phyloP scores from a whole-genome alignment of 2,113 vertebrate species.

The Epinephelus fuscoguttatus region DNA sequence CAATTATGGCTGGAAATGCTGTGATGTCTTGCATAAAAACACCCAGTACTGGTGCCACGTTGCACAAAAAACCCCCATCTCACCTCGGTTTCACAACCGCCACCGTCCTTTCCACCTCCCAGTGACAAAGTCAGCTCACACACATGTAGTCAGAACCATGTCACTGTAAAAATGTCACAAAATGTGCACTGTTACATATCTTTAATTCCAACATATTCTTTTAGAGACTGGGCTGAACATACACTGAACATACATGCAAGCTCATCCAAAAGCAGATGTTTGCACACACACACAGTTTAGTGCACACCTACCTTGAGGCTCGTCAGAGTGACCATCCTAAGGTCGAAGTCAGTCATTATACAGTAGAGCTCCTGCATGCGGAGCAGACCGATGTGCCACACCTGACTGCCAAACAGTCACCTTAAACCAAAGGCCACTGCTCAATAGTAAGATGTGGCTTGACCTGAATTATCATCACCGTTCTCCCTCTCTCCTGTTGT shows the following conservation, averaged over 20 bases:
- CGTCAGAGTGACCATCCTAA: constrained; percentile 10
- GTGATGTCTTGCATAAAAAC: too few species aligned
- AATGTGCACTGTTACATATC: too few species aligned
- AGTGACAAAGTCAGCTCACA: too few species aligned
- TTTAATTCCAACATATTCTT: too few species aligned
- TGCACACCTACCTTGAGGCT: neutral
- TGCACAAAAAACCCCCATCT: too few species aligned
- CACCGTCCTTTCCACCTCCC: too few species aligned
- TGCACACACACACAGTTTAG: neutral
- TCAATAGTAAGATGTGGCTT: constrained; percentile 57
- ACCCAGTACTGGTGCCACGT: too few species aligned
- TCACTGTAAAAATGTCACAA: too few species aligned
- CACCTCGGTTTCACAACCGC: too few species aligned
- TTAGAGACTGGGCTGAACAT: too few species aligned
- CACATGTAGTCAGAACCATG: too few species aligned
- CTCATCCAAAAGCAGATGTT: neutral
- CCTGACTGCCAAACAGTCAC: constrained; percentile 38
- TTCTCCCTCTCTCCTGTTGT: constrained; percentile 42
- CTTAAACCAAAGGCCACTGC: constrained; percentile 40
- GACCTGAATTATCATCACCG: constrained; percentile 63
- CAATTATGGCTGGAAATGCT: too few species aligned
- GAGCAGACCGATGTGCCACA: constrained; percentile 34
- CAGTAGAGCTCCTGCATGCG: constrained; percentile 21
- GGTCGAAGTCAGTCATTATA: constrained; percentile 37
- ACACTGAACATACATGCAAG: neutral